These are phyloP conservation scores for Crocallis elinguaria DNA, from an alignment of 2,888 invertebrate genomes.

Conservation along the genomic window DNA sequence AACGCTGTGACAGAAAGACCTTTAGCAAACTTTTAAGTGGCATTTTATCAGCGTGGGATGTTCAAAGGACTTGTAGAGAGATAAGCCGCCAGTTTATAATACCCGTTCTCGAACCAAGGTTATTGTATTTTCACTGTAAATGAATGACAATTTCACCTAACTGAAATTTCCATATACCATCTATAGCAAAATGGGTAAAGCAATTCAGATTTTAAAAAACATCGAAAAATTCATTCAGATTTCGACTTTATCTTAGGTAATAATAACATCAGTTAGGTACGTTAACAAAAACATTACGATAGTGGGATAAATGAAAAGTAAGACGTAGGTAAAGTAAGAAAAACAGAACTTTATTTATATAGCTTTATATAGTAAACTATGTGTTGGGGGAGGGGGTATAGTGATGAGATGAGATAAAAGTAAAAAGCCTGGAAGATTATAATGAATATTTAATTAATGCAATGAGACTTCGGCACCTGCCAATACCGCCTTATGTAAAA, in stretches of 20 bases:
- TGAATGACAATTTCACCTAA: constrained; percentile 2
- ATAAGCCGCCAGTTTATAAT: constrained; percentile 15
- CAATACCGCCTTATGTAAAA: too few species aligned
- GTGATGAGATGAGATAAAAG: too few species aligned
- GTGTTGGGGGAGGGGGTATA: too few species aligned
- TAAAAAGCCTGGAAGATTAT: too few species aligned
- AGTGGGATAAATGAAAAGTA: too few species aligned
- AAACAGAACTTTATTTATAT: too few species aligned
- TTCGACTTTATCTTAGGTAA: not conserved
- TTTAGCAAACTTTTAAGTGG: not conserved
- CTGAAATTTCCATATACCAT: constrained; percentile 21
- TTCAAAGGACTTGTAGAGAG: constrained; percentile 13
- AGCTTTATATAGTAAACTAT: too few species aligned
- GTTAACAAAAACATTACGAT: too few species aligned
- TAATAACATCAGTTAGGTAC: not conserved
- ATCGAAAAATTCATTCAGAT: not conserved
- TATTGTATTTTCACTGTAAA: constrained; percentile 9
- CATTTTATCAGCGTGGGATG: constrained; percentile 15
- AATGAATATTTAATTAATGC: too few species aligned
- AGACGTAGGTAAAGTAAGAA: too few species aligned
- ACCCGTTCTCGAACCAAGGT: not conserved
- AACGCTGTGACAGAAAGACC: not conserved
- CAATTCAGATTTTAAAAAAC: too few species aligned
- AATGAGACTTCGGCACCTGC: too few species aligned
- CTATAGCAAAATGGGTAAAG: constrained; percentile 2